A percentile compares a stretch with the other conserved stretches of the same genome.
Conservation (phyloP, 2,797 vertebrate genomes). For the Scarus forsteni region DNA sequence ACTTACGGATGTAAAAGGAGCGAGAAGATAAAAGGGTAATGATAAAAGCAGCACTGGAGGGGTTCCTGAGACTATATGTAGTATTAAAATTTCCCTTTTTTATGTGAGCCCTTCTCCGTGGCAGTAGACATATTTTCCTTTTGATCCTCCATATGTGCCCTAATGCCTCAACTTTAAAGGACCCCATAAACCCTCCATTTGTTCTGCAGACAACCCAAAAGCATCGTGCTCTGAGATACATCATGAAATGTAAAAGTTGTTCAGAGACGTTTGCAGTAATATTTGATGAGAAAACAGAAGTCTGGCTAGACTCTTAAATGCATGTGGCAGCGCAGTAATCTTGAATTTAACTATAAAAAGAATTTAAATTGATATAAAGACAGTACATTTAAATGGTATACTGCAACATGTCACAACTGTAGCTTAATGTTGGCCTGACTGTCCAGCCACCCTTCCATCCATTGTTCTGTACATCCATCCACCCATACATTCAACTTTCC, state of each 20-base stretch:
- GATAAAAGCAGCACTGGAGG: neutral
- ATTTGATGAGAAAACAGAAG: neutral
- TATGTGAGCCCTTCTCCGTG: neutral
- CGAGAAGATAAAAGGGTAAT: conserved; percentile 11
- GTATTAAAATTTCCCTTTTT: neutral
- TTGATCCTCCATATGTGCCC: neutral
- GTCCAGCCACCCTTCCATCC: no score
- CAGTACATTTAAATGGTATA: no score
- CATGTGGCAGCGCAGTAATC: neutral
- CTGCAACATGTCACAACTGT: no score
- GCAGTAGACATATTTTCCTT: neutral
- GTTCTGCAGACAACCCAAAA: neutral
- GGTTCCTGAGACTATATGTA: neutral
- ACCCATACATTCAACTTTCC: no score
- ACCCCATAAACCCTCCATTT: neutral
- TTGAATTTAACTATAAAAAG: no score
- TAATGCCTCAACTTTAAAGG: conserved; percentile 9
- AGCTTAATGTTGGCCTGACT: no score
- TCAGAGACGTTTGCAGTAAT: neutral
- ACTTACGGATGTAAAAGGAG: conserved; percentile 13
- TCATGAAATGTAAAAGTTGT: neutral
- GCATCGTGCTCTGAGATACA: neutral
- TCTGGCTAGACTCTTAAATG: no score
- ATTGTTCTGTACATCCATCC: no score
- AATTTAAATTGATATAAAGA: no score